Evolutionary conservation across 2,888 invertebrate genomes (phyloP), one percentile per base, ranked within the genome.

Genomic region (Phrixothrix hirtus): DNA sequence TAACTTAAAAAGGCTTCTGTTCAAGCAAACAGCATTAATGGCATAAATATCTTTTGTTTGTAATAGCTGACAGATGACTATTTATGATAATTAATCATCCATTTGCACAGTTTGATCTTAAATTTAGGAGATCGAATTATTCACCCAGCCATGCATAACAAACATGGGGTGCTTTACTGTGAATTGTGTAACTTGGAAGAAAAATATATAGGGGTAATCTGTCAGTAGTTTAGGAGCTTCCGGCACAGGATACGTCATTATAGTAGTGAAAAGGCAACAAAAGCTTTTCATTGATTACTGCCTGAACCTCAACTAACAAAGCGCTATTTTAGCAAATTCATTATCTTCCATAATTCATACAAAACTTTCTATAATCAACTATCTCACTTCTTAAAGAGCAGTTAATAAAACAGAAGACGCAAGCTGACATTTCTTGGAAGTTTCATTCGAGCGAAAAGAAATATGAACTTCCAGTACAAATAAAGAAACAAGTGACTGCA

Each of bases 401-500:
- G 49, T 43, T 49, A 49, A 36, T 49, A 37, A 44, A 50, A 36
- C 44, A 37, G n/a, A 49, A 36, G 49, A 43, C 41, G 16, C 26
- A 47, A 48, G 36, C 43, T 43, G 44, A 37, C 44, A 39, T 52
- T 38, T 52, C 52, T 52, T 29, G 38, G 34, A 54, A 43, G 48
- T 34, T 54, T 42, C 44, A 32, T 35, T 43, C 29, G 43, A 55
- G 47, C 45, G 54, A 55, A 59, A 59, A 62, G 61, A 63, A 63
- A 63, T 60, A 63, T 61, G 63, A 63, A 63, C 61, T 61, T 51
- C 42, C 27, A 36, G 45, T 52, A 57, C 61, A 63, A 63, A 61
- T 60, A 63, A 60, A 63, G 58, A 58, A 58, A 55, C 58, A 47
- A 48, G 31, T 30, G 29, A 45, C 45, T 59, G 42, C 51, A 55